Base-by-base conservation (phyloP, 1,140 invertebrate species). In the Caerostris darwini region DNA sequence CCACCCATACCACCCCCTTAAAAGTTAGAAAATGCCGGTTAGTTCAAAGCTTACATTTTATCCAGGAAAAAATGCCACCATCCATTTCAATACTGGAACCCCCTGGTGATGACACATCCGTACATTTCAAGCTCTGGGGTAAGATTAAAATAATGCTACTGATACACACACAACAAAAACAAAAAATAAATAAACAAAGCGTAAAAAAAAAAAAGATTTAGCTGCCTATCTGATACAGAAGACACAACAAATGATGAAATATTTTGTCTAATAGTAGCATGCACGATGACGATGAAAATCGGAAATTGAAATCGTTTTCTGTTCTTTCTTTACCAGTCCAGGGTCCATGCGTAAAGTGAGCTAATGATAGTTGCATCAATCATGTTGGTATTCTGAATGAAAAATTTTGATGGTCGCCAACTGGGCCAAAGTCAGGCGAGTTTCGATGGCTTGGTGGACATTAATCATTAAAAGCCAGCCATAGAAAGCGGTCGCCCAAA, bases 341-440 rank as follows among this genome's bases (percentile, higher is more conserved):
- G 10, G 71, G 10, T 2, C 34, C 34, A 34, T 34, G 0, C 0
- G 50, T 50, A 77, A 77, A 50, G 71, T 7, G 4, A 34, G 69
- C n/a, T 90, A 81, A 81, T 90, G 89, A 90, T 81, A 59, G 10
- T 81, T 56, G 69, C 81, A 90, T 90, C 69, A 90, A 81, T 90
- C 71, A 61, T 90, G 64, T 81, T 90, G 34, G 89, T 56, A 90
- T 90, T 90, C 89, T 69, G 53, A 90, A 90, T 90, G 89, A 90
- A 90, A 81, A 90, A 69, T 59, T 90, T 10, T 12, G n/a, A 19
- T 6, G n/a, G 8, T 58, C 64, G 89, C 89, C 89, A 1, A 34
- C 34, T 34, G 34, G 0, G 34, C 34, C 89, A 81, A 19, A 50
- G 34, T 90, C 89, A 90, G 89, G 89, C 61, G 89, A 3, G 17